Conservation (phyloP, 1,140 invertebrate genomes). For the Penaeus chinensis region DNA sequence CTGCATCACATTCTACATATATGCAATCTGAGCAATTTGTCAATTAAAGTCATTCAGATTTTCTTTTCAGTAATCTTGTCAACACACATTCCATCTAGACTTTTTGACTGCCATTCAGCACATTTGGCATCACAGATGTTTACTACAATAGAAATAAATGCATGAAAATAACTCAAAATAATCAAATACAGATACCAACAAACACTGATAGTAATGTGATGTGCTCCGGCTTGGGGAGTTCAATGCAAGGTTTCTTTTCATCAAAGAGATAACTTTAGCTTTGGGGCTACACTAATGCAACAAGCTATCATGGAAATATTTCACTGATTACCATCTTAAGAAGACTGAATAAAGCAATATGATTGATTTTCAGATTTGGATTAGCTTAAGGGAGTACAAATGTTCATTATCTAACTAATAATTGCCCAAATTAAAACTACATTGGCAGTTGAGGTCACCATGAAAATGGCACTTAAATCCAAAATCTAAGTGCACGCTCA, state of each 20-base stretch:
- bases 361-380: constrained; percentile 60
- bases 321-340: constrained; percentile 59
- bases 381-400: constrained; percentile 60
- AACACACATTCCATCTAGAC: constrained; percentile 49
- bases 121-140: constrained; percentile 61
- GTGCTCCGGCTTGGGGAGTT: constrained; percentile 59
- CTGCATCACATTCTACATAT: constrained; percentile 60
- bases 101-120: constrained; percentile 61
- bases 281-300: constrained; percentile 61
- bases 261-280: constrained; percentile 58
- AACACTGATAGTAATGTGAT: constrained; percentile 59
- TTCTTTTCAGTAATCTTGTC: constrained; percentile 37
- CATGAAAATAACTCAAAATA: constrained; percentile 54
- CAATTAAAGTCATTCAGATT: constrained; percentile 58
- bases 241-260: constrained; percentile 60
- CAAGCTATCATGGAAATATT: constrained; percentile 59
- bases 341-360: constrained; percentile 61
- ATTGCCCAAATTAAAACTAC: constrained; percentile 65
- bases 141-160: constrained; percentile 57
- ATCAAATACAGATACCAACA: constrained; percentile 59
- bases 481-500: constrained; percentile 64
- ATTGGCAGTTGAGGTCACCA: constrained; percentile 65
- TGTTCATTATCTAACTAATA: constrained; percentile 64
- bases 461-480: constrained; percentile 64
- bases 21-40: constrained; percentile 61